Evolutionary conservation across 2,888 invertebrate genomes (phyloP).

Genomic region (Brenthis hecate): DNA sequence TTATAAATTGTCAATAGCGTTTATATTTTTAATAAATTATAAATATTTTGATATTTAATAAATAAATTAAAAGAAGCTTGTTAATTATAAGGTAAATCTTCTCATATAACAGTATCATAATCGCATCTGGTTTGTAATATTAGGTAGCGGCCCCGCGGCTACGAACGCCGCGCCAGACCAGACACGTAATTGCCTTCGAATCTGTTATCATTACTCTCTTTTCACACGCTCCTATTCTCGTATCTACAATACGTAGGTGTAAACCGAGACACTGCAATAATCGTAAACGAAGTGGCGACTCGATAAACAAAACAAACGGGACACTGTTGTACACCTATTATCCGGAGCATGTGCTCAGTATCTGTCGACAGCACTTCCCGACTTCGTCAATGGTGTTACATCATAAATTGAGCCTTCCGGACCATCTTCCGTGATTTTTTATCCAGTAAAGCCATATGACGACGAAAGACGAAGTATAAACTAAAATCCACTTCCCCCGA

Average conservation of each 20-base stretch:
- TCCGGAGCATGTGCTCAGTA: conserved; percentile 70
- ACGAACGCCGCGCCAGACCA: conserved; percentile 48
- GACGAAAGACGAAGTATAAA: conserved; percentile 79
- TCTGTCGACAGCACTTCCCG: conserved; percentile 79
- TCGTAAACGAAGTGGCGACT: conserved; percentile 50
- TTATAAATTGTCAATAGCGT: too few species aligned
- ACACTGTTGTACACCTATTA: conserved; percentile 69
- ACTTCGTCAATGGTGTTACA: conserved; percentile 61
- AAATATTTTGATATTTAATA: not conserved
- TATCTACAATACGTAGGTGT: conserved; percentile 51
- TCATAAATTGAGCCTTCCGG: conserved; percentile 80
- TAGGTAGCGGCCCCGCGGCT: conserved; percentile 61
- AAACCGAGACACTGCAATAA: conserved; percentile 58
- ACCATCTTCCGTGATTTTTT: conserved; percentile 76
- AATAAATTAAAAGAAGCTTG: conserved; percentile 53
- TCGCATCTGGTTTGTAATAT: conserved; percentile 61
- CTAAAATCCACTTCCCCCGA: conserved; percentile 69
- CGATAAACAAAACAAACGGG: conserved; percentile 60
- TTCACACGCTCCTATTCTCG: conserved; percentile 68
- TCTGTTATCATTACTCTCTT: conserved; percentile 62
- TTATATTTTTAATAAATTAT: too few species aligned
- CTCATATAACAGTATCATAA: conserved; percentile 76
- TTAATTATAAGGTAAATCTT: conserved; percentile 67
- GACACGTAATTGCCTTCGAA: conserved; percentile 62
- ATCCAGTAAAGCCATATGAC: conserved; percentile 65